Base-by-base conservation (phyloP, 1,140 invertebrate species). In the Branchinecta lynchi region DNA sequence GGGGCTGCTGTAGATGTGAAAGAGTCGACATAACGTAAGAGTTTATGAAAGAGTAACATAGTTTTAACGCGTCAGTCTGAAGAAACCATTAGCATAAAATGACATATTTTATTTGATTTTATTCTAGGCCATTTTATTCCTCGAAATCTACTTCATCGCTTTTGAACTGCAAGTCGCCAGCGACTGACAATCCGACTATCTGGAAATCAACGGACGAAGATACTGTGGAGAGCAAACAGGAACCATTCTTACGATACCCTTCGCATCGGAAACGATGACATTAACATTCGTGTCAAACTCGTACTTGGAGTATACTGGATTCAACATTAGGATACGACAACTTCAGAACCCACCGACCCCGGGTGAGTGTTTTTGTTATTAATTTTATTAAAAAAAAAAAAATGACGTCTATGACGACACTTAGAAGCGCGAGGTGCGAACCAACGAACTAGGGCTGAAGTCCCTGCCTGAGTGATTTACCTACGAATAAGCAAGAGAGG, bases 211-310 rank as follows among this genome's bases (percentile, higher is more conserved):
- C 17, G 60, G 51, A 7, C 12, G 43, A 17, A 43, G 68, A 21
- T 71, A 71, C 65, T 71, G 71, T 46, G 71, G 71, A n/a, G 68
- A 15, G 32, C 68, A 69, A 66, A 71, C 71, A 8, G 71, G 71
- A 20, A 32, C 46, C 10, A 66, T 66, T 20, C 44, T 71, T 21
- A 68, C 65, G 67, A 65, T 71, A 44, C 68, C 71, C 8, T 71
- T 71, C 45, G 12, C n/a, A 10, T 20, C 20, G 12, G 12, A 60
- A 17, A 20, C 45, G 7, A 46, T 66, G 7, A 68, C 68, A 44
- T 44, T 71, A 44, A 51, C 8, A 20, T 71, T 71, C 68, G 65
- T 66, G n/a, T 71, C 71, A 7, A 68, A 71, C 66, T 12, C 12
- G 17, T 8, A 43, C 6, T 60, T 66, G 43, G 46, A 71, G 66